These are phyloP conservation scores for Melieria omissa DNA, from an alignment of 2,888 invertebrate genomes.

Conservation along the genomic window DNA sequence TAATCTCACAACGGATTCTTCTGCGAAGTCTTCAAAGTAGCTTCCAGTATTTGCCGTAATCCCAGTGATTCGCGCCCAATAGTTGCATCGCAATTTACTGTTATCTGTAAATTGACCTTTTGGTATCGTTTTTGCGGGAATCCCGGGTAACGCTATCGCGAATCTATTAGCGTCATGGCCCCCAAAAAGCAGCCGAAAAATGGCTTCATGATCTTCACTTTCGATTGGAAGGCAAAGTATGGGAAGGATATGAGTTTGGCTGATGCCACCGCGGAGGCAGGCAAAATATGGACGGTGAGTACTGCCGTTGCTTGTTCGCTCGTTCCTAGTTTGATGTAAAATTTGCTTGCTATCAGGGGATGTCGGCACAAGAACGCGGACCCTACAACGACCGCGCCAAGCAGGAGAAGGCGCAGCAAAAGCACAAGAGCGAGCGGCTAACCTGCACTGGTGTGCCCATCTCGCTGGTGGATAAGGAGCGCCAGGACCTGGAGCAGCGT, in stretches of 20 bases:
- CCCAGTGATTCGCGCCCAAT: no score
- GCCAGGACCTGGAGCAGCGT: slow-evolving; percentile 44
- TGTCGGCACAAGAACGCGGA: slow-evolving; percentile 52
- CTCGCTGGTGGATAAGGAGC: slow-evolving; percentile 48
- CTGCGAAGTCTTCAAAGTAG: no score
- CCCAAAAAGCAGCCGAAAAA: slow-evolving; percentile 54
- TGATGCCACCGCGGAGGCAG: slow-evolving; percentile 52
- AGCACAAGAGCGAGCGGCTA: slow-evolving; percentile 25
- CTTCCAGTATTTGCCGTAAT: no score
- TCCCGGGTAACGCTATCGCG: no score
- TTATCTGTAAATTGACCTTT: no score
- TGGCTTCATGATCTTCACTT: slow-evolving; percentile 57
- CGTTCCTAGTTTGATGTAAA: background rate
- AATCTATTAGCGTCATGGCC: no score
- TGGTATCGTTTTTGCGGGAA: no score
- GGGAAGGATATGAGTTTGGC: slow-evolving; percentile 43
- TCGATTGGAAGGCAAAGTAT: slow-evolving; percentile 53
- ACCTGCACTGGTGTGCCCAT: slow-evolving; percentile 55
- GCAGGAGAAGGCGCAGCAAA: slow-evolving; percentile 32
- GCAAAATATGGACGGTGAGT: slow-evolving; percentile 56
- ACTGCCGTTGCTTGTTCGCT: no score
- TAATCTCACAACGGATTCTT: no score
- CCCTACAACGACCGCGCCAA: slow-evolving; percentile 56
- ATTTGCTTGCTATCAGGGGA: slow-evolving; percentile 45
- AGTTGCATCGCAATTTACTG: no score